Evolutionary conservation across 2,888 invertebrate genomes (phyloP).

Genomic region (Lacanobia wlatinum): DNA sequence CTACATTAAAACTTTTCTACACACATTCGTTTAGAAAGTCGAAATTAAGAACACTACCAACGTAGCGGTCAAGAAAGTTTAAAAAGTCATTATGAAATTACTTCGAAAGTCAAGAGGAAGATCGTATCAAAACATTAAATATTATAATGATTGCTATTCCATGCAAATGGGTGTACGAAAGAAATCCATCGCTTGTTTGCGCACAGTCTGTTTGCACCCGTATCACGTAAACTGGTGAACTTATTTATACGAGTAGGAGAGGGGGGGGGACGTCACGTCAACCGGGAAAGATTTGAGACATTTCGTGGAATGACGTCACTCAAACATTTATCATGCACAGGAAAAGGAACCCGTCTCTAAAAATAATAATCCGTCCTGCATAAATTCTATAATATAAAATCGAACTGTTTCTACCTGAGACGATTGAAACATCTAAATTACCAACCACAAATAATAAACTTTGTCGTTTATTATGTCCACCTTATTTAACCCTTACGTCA

Average conservation of each 20-base stretch:
- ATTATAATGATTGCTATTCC: conserved; percentile 18
- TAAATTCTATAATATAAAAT: background rate
- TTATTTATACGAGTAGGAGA: conserved; percentile 20
- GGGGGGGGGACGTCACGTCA: conserved; percentile 13
- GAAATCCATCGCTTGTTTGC: conserved; percentile 35
- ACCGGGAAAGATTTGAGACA: conserved; percentile 40
- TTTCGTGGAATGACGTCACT: conserved; percentile 38
- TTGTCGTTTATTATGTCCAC: too few species aligned
- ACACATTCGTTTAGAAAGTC: conserved; percentile 29
- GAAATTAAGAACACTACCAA: conserved; percentile 17
- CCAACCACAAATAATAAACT: background rate
- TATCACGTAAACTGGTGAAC: conserved; percentile 37
- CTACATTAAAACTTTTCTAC: background rate
- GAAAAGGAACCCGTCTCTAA: background rate
- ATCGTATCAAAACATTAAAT: conserved; percentile 24
- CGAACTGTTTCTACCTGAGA: background rate
- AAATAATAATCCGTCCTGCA: background rate
- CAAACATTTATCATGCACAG: conserved; percentile 24
- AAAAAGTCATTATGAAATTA: conserved; percentile 12
- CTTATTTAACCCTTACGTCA: too few species aligned
- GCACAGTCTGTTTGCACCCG: conserved; percentile 38
- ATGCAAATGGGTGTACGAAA: conserved; percentile 33
- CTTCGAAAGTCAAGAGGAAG: conserved; percentile 11
- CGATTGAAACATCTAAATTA: background rate
- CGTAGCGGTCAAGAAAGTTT: conserved; percentile 26